A percentile compares a stretch with the other conserved stretches of the same genome.
phyloP scores from a whole-genome alignment of 2,888 invertebrate genomes.

The Gastracanthus pulcherrimus region DNA sequence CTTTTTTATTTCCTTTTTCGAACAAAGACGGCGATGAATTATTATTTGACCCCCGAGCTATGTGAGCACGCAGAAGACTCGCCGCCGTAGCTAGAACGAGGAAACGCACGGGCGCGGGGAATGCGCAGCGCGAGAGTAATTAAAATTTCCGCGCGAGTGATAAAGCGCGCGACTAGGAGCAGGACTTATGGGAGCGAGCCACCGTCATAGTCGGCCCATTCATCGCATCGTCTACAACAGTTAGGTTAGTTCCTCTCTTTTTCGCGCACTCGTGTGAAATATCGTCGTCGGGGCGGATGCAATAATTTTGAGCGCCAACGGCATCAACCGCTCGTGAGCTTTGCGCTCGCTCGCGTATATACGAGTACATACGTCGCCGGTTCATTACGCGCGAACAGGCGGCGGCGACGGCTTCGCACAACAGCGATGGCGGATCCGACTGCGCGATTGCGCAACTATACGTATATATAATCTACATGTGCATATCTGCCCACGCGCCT shows the following conservation, averaged over 20 bases:
- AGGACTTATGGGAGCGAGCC: neutral
- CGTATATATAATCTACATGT: neutral
- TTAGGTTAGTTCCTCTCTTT: neutral
- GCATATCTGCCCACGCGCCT: slow-evolving; percentile 20
- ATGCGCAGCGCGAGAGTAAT: neutral
- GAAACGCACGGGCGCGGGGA: neutral
- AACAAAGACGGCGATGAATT: neutral
- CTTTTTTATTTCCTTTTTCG: neutral
- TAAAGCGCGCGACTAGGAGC: neutral
- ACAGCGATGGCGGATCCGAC: slow-evolving; percentile 41
- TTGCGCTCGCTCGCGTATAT: no score
- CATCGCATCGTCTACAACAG: neutral
- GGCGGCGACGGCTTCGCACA: no score
- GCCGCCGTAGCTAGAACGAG: neutral
- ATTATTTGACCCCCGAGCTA: no score
- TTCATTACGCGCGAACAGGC: slow-evolving; percentile 35
- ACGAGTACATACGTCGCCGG: slow-evolving; percentile 37
- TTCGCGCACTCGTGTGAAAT: slow-evolving; percentile 30
- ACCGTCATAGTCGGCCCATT: neutral
- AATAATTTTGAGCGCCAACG: slow-evolving; percentile 37
- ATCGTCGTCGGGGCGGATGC: slow-evolving; percentile 31
- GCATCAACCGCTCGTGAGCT: no score
- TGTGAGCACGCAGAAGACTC: no score
- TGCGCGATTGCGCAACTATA: slow-evolving; percentile 39
- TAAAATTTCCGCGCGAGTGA: neutral